Percentiles rank a stretch among this genome's conserved stretches.
Evolutionary conservation across 2,797 vertebrate genomes (phyloP).

Genomic region (Lutjanus campechanus): DNA sequence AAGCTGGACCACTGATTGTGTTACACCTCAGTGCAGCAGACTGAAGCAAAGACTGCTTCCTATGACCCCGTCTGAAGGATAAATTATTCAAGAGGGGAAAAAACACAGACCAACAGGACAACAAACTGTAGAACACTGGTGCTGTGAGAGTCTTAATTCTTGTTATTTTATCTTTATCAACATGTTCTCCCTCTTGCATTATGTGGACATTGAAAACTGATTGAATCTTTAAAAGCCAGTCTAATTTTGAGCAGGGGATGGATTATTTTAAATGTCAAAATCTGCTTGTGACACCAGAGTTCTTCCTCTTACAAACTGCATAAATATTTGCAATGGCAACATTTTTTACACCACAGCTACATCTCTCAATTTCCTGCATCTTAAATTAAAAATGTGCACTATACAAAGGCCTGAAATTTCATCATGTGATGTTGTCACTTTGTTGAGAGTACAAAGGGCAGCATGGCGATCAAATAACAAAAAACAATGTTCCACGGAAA

Average conservation of each 20-base stretch:
- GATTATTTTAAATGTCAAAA: neutral
- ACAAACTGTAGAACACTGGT: neutral
- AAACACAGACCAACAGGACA: slow-evolving; percentile 2
- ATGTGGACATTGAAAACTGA: neutral
- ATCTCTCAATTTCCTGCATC: neutral
- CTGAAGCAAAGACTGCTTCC: neutral
- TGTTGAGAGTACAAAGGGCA: too few relatives aligned
- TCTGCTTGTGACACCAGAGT: too few relatives aligned
- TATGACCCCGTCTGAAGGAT: neutral
- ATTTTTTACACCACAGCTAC: neutral
- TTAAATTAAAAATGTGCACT: neutral
- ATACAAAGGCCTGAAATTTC: neutral
- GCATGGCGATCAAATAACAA: too few relatives aligned
- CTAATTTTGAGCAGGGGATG: neutral
- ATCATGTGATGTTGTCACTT: too few relatives aligned
- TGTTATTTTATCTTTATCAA: neutral
- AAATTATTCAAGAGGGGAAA: slow-evolving; percentile 45
- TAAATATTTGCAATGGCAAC: neutral
- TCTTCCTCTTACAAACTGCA: neutral
- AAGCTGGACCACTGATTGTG: neutral
- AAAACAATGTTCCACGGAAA: too few relatives aligned
- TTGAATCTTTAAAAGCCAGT: neutral
- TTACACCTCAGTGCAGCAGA: neutral
- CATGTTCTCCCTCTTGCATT: neutral
- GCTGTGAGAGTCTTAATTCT: neutral